phyloP scores from a whole-genome alignment of 2,113 vertebrate genomes.

The Edolisoma coerulescens region DNA sequence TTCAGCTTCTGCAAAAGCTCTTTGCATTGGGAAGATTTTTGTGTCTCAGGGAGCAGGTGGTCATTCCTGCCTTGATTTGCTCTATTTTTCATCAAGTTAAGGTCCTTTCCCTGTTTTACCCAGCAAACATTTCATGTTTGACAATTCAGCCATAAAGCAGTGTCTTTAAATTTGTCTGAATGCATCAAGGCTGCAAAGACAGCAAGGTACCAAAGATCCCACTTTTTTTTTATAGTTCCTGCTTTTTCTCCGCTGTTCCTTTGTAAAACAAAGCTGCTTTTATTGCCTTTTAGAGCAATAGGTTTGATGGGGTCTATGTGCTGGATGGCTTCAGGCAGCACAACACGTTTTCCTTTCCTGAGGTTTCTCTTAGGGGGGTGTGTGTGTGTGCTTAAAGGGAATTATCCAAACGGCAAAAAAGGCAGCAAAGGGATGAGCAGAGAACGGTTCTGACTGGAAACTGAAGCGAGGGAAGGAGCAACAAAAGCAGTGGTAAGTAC shows the following conservation, averaged over 20 bases:
- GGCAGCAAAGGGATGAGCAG: neutral
- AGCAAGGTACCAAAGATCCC: neutral
- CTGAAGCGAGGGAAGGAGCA: neutral
- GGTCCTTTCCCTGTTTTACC: neutral
- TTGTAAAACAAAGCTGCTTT: neutral
- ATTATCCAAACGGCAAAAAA: neutral
- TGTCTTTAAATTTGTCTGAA: neutral
- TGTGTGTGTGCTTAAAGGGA: neutral
- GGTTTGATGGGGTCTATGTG: neutral
- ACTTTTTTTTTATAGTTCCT: neutral
- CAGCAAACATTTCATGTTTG: neutral
- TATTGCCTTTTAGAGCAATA: neutral
- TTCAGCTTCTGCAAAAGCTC: neutral
- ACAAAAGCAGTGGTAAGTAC: conserved; percentile 17
- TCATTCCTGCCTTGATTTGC: neutral
- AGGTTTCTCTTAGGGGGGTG: neutral
- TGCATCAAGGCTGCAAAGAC: neutral
- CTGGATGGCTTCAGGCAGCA: neutral
- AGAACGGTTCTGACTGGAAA: neutral
- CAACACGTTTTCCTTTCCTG: neutral
- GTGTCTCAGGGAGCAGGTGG: neutral
- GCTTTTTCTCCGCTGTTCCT: neutral
- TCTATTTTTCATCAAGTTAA: neutral
- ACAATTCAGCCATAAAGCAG: neutral
- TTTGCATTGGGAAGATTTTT: accelerated